A percentile compares a stretch with the other conserved stretches of the same genome.
Conservation (phyloP, 1,140 invertebrate species). For the Chrysoperla carnea region DNA sequence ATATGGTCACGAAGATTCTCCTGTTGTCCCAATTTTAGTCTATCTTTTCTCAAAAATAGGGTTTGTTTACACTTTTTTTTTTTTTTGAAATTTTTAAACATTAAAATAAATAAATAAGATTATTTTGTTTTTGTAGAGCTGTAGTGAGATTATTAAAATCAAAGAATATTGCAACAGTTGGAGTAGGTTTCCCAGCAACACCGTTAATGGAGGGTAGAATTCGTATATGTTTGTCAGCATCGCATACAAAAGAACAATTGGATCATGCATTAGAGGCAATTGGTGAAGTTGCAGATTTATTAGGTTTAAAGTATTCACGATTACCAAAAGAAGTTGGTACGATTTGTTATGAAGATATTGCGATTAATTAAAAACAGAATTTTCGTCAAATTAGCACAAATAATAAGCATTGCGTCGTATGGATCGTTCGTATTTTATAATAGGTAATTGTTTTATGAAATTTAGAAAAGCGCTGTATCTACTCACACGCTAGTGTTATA, state of each 20-base stretch:
- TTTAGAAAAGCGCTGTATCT: too few species aligned
- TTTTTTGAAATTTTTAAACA: not conserved
- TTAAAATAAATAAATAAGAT: not conserved
- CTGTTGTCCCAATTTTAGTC: slow-evolving; percentile 88
- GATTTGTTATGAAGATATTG: slow-evolving; percentile 30
- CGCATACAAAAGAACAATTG: slow-evolving; percentile 89
- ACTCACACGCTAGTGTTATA: too few species aligned
- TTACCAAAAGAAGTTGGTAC: slow-evolving; percentile 33
- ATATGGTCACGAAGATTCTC: slow-evolving; percentile 93
- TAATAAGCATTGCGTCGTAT: too few species aligned
- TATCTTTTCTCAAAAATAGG: slow-evolving; percentile 90
- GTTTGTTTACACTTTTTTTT: slow-evolving; percentile 28
- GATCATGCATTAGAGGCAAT: slow-evolving; percentile 67
- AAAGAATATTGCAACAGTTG: slow-evolving; percentile 77
- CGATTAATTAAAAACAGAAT: not conserved
- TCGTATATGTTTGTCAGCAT: slow-evolving; percentile 89
- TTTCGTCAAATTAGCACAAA: too few species aligned
- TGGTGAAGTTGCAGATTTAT: slow-evolving; percentile 44
- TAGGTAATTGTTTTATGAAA: too few species aligned
- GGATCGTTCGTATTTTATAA: too few species aligned
- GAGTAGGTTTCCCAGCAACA: slow-evolving; percentile 97
- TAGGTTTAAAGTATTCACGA: slow-evolving; percentile 56
- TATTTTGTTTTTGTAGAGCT: slow-evolving; percentile 29
- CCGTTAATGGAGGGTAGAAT: slow-evolving; percentile 85
- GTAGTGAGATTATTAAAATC: slow-evolving; percentile 71